These are phyloP conservation scores for Caradrina kadenii DNA, from an alignment of 2,888 invertebrate genomes.

Conservation along the genomic window DNA sequence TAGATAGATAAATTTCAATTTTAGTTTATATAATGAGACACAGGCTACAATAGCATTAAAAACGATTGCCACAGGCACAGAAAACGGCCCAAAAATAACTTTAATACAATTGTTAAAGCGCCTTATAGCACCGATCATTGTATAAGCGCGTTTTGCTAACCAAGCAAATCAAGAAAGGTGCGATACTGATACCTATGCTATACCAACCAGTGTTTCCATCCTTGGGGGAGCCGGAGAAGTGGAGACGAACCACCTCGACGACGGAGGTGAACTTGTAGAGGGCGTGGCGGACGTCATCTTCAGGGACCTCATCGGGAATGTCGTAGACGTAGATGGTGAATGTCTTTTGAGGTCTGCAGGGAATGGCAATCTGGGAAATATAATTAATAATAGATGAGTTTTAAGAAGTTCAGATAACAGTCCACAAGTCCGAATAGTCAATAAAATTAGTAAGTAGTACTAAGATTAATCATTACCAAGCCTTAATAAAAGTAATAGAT, in stretches of 20 bases:
- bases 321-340: constrained; percentile 96
- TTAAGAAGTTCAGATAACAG: background rate
- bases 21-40: no score
- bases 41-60: background rate
- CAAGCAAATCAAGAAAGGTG: constrained; percentile 41
- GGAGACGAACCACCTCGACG: constrained; percentile 94
- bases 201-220: constrained; percentile 82
- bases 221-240: constrained; percentile 86
- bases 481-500: background rate
- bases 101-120: constrained; percentile 1
- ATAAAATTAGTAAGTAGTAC: background rate
- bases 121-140: background rate
- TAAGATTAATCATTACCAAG: background rate
- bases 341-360: constrained; percentile 96
- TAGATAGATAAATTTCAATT: background rate
- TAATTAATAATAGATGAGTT: background rate
- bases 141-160: constrained; percentile 22
- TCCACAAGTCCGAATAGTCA: background rate
- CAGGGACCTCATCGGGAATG: constrained; percentile 95
- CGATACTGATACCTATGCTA: constrained; percentile 57
- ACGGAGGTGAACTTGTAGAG: constrained; percentile 95
- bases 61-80: background rate
- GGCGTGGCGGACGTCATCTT: constrained; percentile 95
- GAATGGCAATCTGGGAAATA: constrained; percentile 92
- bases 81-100: background rate